Conservation (phyloP, 2,113 vertebrate species). For the Charina bottae region DNA sequence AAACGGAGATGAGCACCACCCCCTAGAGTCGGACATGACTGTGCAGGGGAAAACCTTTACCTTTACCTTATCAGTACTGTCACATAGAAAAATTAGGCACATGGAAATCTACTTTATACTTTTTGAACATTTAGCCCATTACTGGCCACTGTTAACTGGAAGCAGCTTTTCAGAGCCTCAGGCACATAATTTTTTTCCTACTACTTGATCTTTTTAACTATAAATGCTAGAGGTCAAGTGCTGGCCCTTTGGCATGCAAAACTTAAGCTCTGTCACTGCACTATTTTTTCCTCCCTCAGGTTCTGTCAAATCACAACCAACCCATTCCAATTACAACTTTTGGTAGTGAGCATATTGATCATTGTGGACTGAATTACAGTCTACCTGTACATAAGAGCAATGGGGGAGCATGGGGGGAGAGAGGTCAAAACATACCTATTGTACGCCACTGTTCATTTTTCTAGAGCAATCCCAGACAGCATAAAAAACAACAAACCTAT, state of each 20-base stretch:
- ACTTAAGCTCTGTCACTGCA: not conserved
- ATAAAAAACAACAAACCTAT: conserved; percentile 24
- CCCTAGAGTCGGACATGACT: too few relatives aligned
- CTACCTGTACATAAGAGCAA: not conserved
- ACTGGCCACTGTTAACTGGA: not conserved
- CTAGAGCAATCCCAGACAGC: conserved; percentile 27
- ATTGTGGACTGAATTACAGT: not conserved
- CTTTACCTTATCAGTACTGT: too few relatives aligned
- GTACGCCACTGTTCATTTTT: conserved; percentile 18
- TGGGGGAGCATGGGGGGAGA: not conserved
- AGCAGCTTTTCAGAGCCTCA: not conserved
- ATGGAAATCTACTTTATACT: not conserved
- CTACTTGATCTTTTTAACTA: not conserved
- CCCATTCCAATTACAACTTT: not conserved
- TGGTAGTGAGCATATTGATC: not conserved
- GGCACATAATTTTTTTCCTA: not conserved
- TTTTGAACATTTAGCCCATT: not conserved
- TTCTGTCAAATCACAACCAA: not conserved
- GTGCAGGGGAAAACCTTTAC: too few relatives aligned
- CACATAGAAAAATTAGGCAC: not conserved
- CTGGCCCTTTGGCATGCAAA: not conserved
- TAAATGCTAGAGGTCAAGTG: not conserved
- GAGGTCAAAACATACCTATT: not conserved
- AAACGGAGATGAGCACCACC: too few relatives aligned
- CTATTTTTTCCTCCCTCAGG: too few relatives aligned